phyloP scores from a whole-genome alignment of 2,797 vertebrate genomes.

The Lindbergichthys nudifrons region DNA sequence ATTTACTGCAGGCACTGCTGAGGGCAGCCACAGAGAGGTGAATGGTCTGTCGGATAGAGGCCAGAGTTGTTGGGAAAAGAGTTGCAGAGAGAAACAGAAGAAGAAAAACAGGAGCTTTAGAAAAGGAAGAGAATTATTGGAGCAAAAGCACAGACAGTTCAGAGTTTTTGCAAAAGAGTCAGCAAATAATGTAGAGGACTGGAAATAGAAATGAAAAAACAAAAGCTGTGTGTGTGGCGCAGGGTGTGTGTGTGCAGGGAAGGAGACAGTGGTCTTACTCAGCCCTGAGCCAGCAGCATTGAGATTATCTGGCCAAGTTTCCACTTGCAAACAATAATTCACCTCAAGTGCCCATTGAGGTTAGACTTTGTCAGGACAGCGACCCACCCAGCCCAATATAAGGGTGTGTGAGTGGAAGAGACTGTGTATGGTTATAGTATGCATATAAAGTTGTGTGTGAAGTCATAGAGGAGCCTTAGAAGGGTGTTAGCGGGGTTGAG shows the following conservation, averaged over 20 bases:
- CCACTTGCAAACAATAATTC: slow-evolving; percentile 87
- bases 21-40: slow-evolving; percentile 74
- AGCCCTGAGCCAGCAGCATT: slow-evolving; percentile 79
- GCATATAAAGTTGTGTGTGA: slow-evolving; percentile 44
- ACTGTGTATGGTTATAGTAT: slow-evolving; percentile 56
- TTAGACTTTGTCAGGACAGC: slow-evolving; percentile 61
- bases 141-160: too few species aligned
- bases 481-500: slow-evolving; percentile 34
- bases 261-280: slow-evolving; percentile 83
- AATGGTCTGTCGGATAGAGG: slow-evolving; percentile 75
- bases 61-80: slow-evolving; percentile 75
- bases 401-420: slow-evolving; percentile 49
- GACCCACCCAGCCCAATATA: slow-evolving; percentile 68
- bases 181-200: slow-evolving; percentile 69
- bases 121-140: slow-evolving; percentile 48
- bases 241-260: slow-evolving; percentile 36
- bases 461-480: slow-evolving; percentile 40
- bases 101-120: slow-evolving; percentile 34
- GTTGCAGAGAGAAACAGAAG: slow-evolving; percentile 35
- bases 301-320: slow-evolving; percentile 85
- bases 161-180: slow-evolving; percentile 65
- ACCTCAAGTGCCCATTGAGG: slow-evolving; percentile 81
- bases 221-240: slow-evolving; percentile 57
- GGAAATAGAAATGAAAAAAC: slow-evolving; percentile 69
- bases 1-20: slow-evolving; percentile 83